These are phyloP conservation scores for Scophthalmus maximus DNA, from an alignment of 2,113 vertebrate genomes.

Conservation along the genomic window DNA sequence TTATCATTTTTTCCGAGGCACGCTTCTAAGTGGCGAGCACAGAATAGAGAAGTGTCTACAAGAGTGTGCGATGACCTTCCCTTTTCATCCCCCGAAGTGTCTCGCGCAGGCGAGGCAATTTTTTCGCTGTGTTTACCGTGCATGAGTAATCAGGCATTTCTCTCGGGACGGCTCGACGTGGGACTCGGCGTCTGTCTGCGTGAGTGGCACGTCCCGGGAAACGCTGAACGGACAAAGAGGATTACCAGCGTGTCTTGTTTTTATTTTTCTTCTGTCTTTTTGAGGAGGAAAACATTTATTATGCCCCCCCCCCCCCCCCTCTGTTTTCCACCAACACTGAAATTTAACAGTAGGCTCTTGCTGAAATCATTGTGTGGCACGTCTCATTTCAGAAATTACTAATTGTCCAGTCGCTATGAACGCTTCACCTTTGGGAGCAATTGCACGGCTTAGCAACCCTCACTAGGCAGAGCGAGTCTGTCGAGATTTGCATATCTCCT, in stretches of 20 bases:
- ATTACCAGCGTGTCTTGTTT: neutral
- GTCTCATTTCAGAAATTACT: too few relatives aligned
- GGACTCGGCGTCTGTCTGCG: neutral
- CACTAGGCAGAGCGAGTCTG: too few relatives aligned
- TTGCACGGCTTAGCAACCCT: too few relatives aligned
- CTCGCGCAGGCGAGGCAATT: conserved; percentile 8
- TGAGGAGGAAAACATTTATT: neutral
- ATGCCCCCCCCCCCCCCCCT: too few relatives aligned
- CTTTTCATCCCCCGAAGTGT: conserved; percentile 3
- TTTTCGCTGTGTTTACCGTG: conserved; percentile 12
- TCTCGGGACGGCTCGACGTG: neutral
- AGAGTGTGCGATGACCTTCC: conserved; percentile 1
- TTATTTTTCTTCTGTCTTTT: neutral
- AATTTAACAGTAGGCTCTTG: too few relatives aligned
- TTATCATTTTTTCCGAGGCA: neutral
- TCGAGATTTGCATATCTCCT: too few relatives aligned
- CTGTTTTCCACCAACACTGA: neutral
- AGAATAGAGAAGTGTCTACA: conserved; percentile 7
- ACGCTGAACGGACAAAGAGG: conserved; percentile 8
- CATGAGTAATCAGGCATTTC: conserved; percentile 15
- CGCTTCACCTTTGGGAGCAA: too few relatives aligned
- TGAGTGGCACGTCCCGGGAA: conserved; percentile 3
- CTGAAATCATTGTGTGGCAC: too few relatives aligned
- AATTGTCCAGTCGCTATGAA: neutral
- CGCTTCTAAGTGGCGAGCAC: neutral